Evolutionary conservation across 2,113 vertebrate genomes (phyloP).

Genomic region (Laticauda laticaudata): DNA sequence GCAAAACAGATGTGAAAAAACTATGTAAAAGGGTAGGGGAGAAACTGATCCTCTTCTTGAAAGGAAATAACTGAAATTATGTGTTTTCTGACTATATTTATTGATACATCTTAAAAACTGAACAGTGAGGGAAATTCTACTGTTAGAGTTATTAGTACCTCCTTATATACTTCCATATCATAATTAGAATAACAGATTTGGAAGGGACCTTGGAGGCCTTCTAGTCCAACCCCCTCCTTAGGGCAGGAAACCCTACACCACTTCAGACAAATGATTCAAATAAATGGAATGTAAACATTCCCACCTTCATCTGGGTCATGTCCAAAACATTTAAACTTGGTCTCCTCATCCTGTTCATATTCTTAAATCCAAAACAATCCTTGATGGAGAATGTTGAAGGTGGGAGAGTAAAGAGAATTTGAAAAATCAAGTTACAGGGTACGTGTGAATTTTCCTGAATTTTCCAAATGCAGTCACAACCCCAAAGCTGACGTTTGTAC

Average conservation of each 20-base stretch:
- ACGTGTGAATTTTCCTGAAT: neutral
- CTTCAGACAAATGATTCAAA: neutral
- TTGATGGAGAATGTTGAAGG: neutral
- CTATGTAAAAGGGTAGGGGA: neutral
- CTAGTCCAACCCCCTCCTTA: neutral
- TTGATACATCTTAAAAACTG: neutral
- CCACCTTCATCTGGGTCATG: neutral
- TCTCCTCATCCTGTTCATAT: neutral
- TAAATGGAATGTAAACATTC: neutral
- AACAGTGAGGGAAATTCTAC: neutral
- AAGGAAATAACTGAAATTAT: neutral
- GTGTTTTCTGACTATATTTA: too few relatives aligned
- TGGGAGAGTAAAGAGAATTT: neutral
- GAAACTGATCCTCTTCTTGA: neutral
- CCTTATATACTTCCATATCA: too few relatives aligned
- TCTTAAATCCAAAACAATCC: neutral
- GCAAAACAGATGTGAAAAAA: neutral
- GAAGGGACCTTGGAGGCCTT: too few relatives aligned
- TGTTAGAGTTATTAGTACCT: neutral
- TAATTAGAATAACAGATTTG: too few relatives aligned
- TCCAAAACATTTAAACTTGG: neutral
- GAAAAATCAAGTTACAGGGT: neutral
- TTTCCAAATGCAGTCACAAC: neutral
- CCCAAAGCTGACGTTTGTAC: neutral
- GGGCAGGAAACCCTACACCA: too few relatives aligned